Percentiles rank a stretch among this genome's conserved stretches.
Evolutionary conservation across 2,888 invertebrate genomes (phyloP).

Genomic region (Coelopa pilipes): DNA sequence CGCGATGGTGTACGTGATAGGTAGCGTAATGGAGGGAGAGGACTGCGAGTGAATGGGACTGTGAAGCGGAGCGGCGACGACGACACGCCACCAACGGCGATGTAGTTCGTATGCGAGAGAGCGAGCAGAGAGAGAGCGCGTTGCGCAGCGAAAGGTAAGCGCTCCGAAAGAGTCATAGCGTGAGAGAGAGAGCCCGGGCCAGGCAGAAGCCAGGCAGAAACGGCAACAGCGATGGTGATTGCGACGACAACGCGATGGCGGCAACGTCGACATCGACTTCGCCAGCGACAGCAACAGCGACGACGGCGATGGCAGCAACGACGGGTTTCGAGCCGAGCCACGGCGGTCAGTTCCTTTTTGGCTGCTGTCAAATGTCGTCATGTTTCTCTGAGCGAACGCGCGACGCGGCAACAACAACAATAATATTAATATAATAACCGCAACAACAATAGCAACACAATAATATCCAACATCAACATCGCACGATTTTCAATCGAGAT

Average conservation of each 20-base stretch:
- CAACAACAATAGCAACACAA: neutral
- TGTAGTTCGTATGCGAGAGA: too few species aligned
- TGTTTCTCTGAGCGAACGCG: constrained; percentile 56
- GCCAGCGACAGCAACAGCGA: constrained; percentile 24
- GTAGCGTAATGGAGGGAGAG: constrained; percentile 13
- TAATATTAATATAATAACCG: neutral
- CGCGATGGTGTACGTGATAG: neutral
- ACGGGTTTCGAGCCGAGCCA: constrained; percentile 59
- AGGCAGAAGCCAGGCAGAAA: too few species aligned
- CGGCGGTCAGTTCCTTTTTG: constrained; percentile 66
- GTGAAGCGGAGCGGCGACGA: neutral
- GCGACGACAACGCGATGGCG: too few species aligned
- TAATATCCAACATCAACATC: too few species aligned
- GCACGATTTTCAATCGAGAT: too few species aligned
- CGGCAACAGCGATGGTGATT: too few species aligned
- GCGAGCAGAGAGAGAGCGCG: neutral
- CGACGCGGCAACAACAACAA: constrained; percentile 52
- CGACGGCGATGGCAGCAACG: constrained; percentile 37
- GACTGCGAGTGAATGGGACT: neutral
- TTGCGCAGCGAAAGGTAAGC: neutral
- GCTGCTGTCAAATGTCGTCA: constrained; percentile 67
- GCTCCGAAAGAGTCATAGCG: too few species aligned
- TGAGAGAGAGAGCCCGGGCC: too few species aligned
- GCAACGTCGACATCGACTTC: constrained; percentile 24
- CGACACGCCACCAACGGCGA: neutral